Conservation (phyloP, 1,140 invertebrate genomes). For the Hycleus phaleratus region DNA sequence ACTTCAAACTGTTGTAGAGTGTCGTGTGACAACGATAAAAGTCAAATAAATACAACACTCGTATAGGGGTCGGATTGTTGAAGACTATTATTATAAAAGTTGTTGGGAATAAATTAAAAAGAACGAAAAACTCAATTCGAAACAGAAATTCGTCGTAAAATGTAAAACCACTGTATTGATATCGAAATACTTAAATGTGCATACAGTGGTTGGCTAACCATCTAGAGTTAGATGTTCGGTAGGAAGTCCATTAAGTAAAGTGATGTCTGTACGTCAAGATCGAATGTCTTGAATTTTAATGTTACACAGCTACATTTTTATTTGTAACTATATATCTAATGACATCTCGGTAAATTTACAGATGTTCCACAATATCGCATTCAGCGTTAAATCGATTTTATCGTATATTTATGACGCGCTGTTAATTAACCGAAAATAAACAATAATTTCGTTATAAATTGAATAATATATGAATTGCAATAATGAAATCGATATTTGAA, state of each 20-base stretch:
- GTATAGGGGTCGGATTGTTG: conserved; percentile 4
- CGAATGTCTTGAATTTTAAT: conserved; percentile 18
- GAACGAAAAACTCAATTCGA: conserved; percentile 6
- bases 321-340: too few species aligned
- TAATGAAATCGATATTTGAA: too few species aligned
- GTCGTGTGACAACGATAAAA: conserved; percentile 14
- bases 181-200: conserved; percentile 12
- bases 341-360: conserved; percentile 10
- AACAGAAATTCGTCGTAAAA: conserved; percentile 12
- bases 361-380: too few species aligned
- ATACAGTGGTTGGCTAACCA: conserved; percentile 9
- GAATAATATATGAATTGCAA: too few species aligned
- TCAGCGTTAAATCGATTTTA: too few species aligned
- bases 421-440: too few species aligned
- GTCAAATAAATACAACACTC: conserved; percentile 16
- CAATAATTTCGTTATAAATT: too few species aligned
- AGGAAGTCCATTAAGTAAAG: conserved; percentile 18
- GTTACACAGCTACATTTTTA: not conserved
- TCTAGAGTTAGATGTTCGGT: conserved; percentile 8
- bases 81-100: conserved; percentile 2
- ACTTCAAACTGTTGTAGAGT: conserved; percentile 7
- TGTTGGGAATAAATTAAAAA: conserved; percentile 7
- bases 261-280: conserved; percentile 14
- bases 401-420: too few species aligned
- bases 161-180: conserved; percentile 14